Evolutionary conservation across 2,888 invertebrate genomes (phyloP).

Genomic region (Watsonalla cultraria): DNA sequence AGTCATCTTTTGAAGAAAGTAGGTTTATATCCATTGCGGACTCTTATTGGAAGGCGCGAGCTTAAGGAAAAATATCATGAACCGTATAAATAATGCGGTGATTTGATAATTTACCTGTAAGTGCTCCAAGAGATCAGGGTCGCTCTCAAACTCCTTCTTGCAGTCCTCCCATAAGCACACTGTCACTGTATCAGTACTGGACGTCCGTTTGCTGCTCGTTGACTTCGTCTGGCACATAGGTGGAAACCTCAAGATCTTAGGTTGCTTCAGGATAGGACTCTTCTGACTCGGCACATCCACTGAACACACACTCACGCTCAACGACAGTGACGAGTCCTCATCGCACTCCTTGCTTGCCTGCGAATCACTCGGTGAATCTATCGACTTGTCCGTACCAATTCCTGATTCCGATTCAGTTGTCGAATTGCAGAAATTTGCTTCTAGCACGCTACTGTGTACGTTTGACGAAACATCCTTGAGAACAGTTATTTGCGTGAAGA

Average conservation of each 20-base stretch:
- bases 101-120: constrained; percentile 81
- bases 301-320: constrained; percentile 66
- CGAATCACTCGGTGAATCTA: constrained; percentile 71
- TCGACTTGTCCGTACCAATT: constrained; percentile 70
- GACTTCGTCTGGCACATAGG: constrained; percentile 69
- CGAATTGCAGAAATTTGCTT: constrained; percentile 63
- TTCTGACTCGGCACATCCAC: constrained; percentile 72
- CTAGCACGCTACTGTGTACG: constrained; percentile 66
- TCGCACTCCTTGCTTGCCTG: constrained; percentile 71
- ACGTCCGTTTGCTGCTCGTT: constrained; percentile 49
- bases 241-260: constrained; percentile 90
- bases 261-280: constrained; percentile 88
- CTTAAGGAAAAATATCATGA: constrained; percentile 2
- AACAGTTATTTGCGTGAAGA: constrained; percentile 71
- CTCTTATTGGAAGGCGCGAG: no score
- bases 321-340: constrained; percentile 66
- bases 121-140: constrained; percentile 90
- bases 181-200: constrained; percentile 68
- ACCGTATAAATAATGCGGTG: no score
- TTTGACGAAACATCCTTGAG: constrained; percentile 68
- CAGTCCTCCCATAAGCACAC: constrained; percentile 92
- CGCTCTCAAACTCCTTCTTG: constrained; percentile 86
- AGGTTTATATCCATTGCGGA: no score
- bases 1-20: no score
- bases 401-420: constrained; percentile 69